These are phyloP conservation scores for Yasuhikotakia modesta DNA, from an alignment of 2,797 vertebrate species.

Conservation along the genomic window DNA sequence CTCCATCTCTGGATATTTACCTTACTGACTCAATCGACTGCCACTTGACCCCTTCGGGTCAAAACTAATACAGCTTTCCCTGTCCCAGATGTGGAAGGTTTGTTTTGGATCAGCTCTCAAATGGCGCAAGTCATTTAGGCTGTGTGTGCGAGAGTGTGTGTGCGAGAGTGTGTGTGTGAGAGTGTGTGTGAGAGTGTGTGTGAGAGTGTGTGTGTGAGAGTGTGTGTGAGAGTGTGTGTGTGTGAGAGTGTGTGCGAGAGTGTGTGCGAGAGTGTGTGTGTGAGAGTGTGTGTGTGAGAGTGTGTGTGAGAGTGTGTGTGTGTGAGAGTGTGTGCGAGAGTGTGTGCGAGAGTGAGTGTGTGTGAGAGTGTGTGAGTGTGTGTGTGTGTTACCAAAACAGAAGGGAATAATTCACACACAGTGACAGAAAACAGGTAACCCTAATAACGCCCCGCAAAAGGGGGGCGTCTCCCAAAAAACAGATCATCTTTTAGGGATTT, in stretches of 20 bases:
- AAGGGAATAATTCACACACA: conserved; percentile 37
- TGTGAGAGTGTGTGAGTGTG: too few species aligned
- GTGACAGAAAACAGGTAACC: conserved; percentile 54
- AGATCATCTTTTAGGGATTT: conserved; percentile 64
- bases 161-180: neutral
- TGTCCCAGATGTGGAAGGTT: conserved; percentile 71
- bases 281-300: neutral
- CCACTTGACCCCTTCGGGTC: conserved; percentile 76
- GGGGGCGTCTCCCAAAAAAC: conserved; percentile 40
- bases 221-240: conserved; percentile 2
- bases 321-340: neutral
- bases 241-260: neutral
- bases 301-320: conserved; percentile 2
- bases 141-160: neutral
- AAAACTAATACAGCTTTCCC: conserved; percentile 69
- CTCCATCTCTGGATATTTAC: conserved; percentile 62
- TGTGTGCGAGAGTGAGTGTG: neutral
- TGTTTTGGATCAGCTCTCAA: conserved; percentile 55
- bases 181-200: neutral
- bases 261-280: conserved; percentile 1
- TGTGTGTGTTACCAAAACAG: conserved; percentile 34
- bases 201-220: neutral
- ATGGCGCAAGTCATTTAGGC: conserved; percentile 17
- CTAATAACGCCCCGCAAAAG: conserved; percentile 45
- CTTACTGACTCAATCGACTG: conserved; percentile 73